Conservation (phyloP, 30 jellyfish, hydroid and myxozoan genomes). For the Cassiopea andromeda region DNA sequence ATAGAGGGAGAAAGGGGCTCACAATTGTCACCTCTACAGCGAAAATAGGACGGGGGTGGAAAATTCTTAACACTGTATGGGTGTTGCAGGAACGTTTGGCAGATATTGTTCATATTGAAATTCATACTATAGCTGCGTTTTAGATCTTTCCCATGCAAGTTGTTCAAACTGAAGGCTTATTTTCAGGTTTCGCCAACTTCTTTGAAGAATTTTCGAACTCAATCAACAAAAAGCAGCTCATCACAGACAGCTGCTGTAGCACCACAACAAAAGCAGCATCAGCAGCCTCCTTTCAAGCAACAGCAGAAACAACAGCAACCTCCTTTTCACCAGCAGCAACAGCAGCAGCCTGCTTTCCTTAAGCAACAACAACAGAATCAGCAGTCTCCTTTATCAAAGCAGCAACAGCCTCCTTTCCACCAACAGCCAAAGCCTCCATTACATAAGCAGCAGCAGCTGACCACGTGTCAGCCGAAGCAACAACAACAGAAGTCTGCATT, state of each 20-base stretch:
- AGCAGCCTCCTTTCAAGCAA: conserved; percentile 3
- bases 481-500: conserved; percentile 12
- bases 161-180: background rate
- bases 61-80: too few relatives aligned
- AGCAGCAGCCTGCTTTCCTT: conserved; percentile 3
- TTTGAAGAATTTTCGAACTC: background rate
- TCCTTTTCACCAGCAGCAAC: conserved; percentile 2
- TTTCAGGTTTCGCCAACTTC: background rate
- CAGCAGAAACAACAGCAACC: conserved; percentile 11
- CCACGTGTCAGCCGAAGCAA: background rate
- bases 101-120: too few relatives aligned
- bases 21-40: too few relatives aligned
- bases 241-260: conserved; percentile 21
- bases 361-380: conserved; percentile 5
- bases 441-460: background rate
- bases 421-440: background rate
- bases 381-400: conserved; percentile 2
- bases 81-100: too few relatives aligned
- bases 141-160: background rate
- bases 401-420: conserved; percentile 20
- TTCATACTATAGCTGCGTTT: too few relatives aligned
- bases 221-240: conserved; percentile 9
- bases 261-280: conserved; percentile 31
- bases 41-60: too few relatives aligned
- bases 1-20: too few relatives aligned